phyloP scores from a whole-genome alignment of 2,113 vertebrate species.

The Leptocoma aspasia region DNA sequence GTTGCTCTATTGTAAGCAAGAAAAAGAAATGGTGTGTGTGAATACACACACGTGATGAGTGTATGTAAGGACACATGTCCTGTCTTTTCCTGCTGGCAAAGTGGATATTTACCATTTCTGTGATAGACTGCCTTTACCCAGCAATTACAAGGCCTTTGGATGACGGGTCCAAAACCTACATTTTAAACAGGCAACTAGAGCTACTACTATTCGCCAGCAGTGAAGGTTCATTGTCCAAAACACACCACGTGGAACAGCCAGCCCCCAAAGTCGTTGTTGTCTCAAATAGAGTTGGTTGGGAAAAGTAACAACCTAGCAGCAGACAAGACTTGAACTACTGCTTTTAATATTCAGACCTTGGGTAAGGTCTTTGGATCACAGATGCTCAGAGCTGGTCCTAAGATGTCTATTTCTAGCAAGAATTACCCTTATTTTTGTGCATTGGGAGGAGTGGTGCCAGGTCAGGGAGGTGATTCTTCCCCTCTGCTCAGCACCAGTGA shows the following conservation, averaged over 20 bases:
- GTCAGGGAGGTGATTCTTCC: not conserved
- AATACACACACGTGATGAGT: accelerated
- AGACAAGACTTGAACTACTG: not conserved
- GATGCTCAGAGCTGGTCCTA: not conserved
- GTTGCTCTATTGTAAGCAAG: not conserved
- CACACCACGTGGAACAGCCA: not conserved
- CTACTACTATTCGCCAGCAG: not conserved
- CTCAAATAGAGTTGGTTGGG: not conserved
- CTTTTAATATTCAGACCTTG: not conserved
- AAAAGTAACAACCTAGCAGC: not conserved
- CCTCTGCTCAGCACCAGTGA: not conserved
- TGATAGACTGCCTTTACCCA: not conserved
- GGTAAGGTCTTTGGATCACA: not conserved
- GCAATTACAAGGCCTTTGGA: not conserved
- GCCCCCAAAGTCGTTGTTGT: not conserved
- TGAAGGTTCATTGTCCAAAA: not conserved
- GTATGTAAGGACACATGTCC: not conserved
- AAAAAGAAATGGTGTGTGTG: not conserved
- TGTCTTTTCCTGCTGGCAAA: not conserved
- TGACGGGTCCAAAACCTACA: not conserved
- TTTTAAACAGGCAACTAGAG: not conserved
- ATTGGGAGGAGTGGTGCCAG: not conserved
- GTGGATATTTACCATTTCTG: not conserved
- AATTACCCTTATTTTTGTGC: not conserved
- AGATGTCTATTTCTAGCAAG: not conserved